Conservation (phyloP, 1,140 invertebrate species). For the Drosophila sp. region DNA sequence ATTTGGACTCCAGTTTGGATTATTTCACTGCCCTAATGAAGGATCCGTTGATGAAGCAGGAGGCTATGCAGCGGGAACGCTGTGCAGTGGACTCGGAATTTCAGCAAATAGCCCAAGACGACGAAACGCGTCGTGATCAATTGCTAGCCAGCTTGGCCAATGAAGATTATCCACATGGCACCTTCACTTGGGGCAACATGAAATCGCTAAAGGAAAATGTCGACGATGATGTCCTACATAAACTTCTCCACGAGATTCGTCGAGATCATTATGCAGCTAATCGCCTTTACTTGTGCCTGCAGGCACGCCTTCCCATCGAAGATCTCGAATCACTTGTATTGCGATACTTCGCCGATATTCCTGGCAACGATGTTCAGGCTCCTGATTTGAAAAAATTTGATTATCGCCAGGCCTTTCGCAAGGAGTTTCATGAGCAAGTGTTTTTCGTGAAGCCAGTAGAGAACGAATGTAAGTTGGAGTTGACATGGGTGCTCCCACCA, state of each 20-base stretch:
- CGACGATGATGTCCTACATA: constrained; percentile 86
- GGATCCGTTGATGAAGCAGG: constrained; percentile 92
- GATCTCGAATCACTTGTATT: constrained; percentile 87
- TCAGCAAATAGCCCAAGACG: constrained; percentile 72
- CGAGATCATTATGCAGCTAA: constrained; percentile 93
- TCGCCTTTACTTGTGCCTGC: constrained; percentile 93
- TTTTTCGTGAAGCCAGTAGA: constrained; percentile 92
- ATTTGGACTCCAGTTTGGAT: constrained; percentile 89
- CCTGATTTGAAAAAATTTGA: constrained; percentile 85
- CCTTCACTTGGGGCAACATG: constrained; percentile 94
- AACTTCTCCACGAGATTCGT: constrained; percentile 90
- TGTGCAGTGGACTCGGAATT: constrained; percentile 94
- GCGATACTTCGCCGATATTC: constrained; percentile 86
- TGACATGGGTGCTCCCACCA: constrained; percentile 92
- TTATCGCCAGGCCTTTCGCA: constrained; percentile 85
- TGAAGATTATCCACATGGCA: constrained; percentile 88
- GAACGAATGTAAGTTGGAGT: constrained; percentile 87
- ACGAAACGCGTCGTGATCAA: constrained; percentile 85
- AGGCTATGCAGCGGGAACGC: constrained; percentile 94
- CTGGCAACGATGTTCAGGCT: constrained; percentile 86
- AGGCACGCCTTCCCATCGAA: constrained; percentile 91
- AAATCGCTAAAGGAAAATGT: constrained; percentile 89
- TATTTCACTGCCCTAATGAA: constrained; percentile 96
- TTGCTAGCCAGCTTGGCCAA: constrained; percentile 88
- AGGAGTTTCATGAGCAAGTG: constrained; percentile 87